Base-by-base conservation (phyloP, 2,797 vertebrate species). In the Sebastes hubbsi region DNA sequence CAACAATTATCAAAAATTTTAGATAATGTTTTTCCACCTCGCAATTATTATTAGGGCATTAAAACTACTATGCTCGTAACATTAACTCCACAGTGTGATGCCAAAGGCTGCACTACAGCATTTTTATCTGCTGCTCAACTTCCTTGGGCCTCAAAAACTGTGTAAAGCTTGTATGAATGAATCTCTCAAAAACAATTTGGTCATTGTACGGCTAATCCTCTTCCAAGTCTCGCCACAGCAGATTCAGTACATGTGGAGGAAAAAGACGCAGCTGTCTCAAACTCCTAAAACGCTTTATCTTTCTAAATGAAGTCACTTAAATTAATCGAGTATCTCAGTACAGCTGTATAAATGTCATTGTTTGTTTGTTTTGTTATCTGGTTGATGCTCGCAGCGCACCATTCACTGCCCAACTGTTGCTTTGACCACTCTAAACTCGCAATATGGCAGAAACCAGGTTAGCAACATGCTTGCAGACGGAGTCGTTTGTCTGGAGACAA, bases 341-440 rank as follows among this genome's bases (percentile, higher is more conserved):
- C 30, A 30, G 61, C 18, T 18, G n/a, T 52, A n/a, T 20, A 59
- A 69, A 68, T 68, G 42, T 68, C 58, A 63, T 16, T 1, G 1
- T 62, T 64, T 59, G 29, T 75, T 71, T 46, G 24, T 75, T 77
- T 65, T 71, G 30, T 49, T 59, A 22, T 61, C 22, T 32, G 32
- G 24, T 71, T 16, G 11, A 67, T 52, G 11, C 29, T 64, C 83
- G 25, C 38, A 30, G 25, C 22, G 2, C 20, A 10, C 16, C 36
- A 20, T 54, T 86, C 61, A 68, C 10, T 5, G 38, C n/a, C 74
- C 73, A 90, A 73, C 75, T 89, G 93, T 91, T 89, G 87, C 88
- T 72, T 60, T 64, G 18, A 55, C 42, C 55, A 5, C 42, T 75
- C 64, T 8, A 61, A 72, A 78, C 80, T 62, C 55, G 14, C 29